Evolutionary conservation across 1,140 invertebrate genomes (phyloP), one percentile per base, ranked within the genome.

Genomic region (Tribolium castaneum): DNA sequence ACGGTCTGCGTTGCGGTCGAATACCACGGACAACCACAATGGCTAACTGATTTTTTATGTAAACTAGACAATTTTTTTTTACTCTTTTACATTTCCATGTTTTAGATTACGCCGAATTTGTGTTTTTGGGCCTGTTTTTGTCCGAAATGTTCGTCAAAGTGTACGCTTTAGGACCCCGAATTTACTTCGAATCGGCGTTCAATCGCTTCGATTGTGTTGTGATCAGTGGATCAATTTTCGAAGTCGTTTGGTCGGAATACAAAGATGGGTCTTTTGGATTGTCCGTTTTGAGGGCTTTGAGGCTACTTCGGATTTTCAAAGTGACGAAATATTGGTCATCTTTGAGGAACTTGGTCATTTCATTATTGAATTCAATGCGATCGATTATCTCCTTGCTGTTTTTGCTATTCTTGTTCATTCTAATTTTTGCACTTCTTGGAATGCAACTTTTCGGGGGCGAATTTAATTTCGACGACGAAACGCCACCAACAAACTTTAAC

Each of bases 361-460:
- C 99, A 80, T 91, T 99, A 88, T 92, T 99, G 86, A 99, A 98
- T 90, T 99, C 97, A 82, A 99, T 99, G 99, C 94, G 98, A 89
- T 99, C 98, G 87, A 99, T 99, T 89, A 98, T 99, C 88, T 99
- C 97, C 82, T 92, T 99, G 87, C 90, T 99, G 90, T 99, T 99
- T 92, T 95, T 99, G 85, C 96, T 99, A 87, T 99, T 99, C 93
- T 93, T 99, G 88, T 99, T 99, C 93, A 99, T 99, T 88, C 94
- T 99, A 81, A 99, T 99, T 89, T 99, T 99, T 88, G 99, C 99
- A 83, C 91, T 99, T 84, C 94, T 99, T 80, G 99, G 99, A 80
- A 99, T 99, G 99, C 99, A 99, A 90, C 92, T 99, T 49, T 99
- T 99, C 88, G 99, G 99, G 84, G 99, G 99, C 86, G 96, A 98